A percentile compares a stretch with the other conserved stretches of the same genome.
These are phyloP conservation scores for Zaprionus ghesquierei DNA, from an alignment of 1,140 invertebrate genomes.

Conservation along the genomic window DNA sequence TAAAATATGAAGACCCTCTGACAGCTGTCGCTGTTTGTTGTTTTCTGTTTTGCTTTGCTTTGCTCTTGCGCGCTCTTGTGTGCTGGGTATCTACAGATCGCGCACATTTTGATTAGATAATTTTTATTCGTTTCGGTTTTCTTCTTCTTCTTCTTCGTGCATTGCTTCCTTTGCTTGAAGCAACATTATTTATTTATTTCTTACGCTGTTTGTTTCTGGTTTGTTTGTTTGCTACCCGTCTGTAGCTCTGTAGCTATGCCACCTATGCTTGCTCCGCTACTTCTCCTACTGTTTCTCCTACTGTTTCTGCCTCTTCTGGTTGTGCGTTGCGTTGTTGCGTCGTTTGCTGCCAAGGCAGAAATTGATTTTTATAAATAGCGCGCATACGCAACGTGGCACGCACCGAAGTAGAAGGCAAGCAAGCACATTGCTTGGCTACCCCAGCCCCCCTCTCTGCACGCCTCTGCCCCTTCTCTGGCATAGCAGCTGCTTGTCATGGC, in stretches of 20 bases:
- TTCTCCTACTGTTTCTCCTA: conserved; percentile 1
- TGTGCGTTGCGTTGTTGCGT: conserved; percentile 18
- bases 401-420: conserved; percentile 65
- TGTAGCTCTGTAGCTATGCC: conserved; percentile 26
- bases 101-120: not conserved
- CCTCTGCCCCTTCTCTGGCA: not conserved
- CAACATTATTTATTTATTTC: conserved; percentile 69
- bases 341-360: conserved; percentile 67
- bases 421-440: conserved; percentile 42
- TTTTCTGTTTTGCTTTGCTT: too few species aligned
- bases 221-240: conserved; percentile 46
- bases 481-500: conserved; percentile 31
- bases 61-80: too few species aligned
- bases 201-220: conserved; percentile 47
- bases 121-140: not conserved
- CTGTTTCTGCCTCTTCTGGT: not conserved
- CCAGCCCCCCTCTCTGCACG: not conserved
- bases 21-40: not conserved
- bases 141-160: not conserved
- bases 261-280: conserved; percentile 15
- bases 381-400: conserved; percentile 78
- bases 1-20: not conserved
- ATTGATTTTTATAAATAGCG: conserved; percentile 81
- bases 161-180: conserved; percentile 20
- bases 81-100: not conserved